Conservation (phyloP, 2,113 vertebrate genomes). For the Anoura caudifer region DNA sequence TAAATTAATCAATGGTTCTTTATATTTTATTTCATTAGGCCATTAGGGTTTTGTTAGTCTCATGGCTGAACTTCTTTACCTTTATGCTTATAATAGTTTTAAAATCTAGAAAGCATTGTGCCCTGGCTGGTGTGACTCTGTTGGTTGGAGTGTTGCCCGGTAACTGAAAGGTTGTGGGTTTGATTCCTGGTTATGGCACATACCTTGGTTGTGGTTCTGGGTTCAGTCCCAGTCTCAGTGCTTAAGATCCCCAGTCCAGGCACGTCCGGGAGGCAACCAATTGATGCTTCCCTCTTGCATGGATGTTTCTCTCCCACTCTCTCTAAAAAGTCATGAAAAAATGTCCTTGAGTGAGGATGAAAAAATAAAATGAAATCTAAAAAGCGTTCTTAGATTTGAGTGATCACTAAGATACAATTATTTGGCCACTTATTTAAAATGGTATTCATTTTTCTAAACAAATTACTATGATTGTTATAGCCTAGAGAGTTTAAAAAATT, state of each 20-base stretch:
- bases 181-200: too few species aligned
- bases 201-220: too few species aligned
- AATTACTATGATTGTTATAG: not conserved
- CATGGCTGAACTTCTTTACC: not conserved
- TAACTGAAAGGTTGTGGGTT: too few species aligned
- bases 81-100: conserved; percentile 12
- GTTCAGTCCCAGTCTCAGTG: too few species aligned
- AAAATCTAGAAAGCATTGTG: not conserved
- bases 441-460: not conserved
- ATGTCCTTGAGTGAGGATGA: too few species aligned
- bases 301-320: too few species aligned
- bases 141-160: too few species aligned
- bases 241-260: too few species aligned
- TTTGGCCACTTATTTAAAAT: not conserved
- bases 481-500: not conserved
- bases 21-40: conserved; percentile 31
- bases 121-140: too few species aligned
- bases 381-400: conserved; percentile 3
- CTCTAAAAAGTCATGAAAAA: too few species aligned
- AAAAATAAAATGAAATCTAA: not conserved
- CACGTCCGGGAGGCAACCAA: too few species aligned
- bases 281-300: too few species aligned
- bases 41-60: not conserved
- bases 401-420: not conserved
- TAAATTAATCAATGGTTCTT: not conserved